Evolutionary conservation across 2,888 invertebrate genomes (phyloP), one percentile per base, ranked within the genome.

Genomic region (Lottia gigantea): DNA sequence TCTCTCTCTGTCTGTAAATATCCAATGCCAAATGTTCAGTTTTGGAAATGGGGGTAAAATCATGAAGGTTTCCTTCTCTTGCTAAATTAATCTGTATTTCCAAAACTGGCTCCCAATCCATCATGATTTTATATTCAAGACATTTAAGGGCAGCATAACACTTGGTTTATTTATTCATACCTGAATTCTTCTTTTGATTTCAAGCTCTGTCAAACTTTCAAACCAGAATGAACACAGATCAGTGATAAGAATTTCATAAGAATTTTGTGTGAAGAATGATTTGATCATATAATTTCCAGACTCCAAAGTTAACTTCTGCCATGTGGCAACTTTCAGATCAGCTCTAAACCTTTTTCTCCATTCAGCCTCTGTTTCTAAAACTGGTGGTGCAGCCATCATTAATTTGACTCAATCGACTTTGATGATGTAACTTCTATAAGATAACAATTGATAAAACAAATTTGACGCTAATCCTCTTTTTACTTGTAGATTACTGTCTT

Each of bases 331-430:
- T n/a, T 72, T 77, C 16, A 85, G 66, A 66, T 78, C 80, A 23
- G 85, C 82, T 63, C 82, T 82, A 84, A 84, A 85, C 49, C 68
- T 71, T 25, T 84, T 72, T 64, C 85, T 71, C 85, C 85, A 85
- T 71, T 85, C 80, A 23, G 81, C 75, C 71, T 85, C 85, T 16
- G 81, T 74, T 47, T 79, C 73, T 82, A 84, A 83, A 46, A 49
- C 61, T 45, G 47, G 25, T 23, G 23, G 19, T 11, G 55, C 55
- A 23, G 55, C 55, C 55, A 55, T 55, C 23, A 19, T 55, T n/a
- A 55, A 55, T 23, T 23, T 19, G 11, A 23, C 12, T 55, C 7
- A n/a, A 23, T n/a, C n/a, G n/a, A 19, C 55, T 55, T 55, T 55
- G 55, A 40, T 40, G 40, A 11, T 11, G 31, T 40, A 40, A 40